phyloP scores from a whole-genome alignment of 2,113 vertebrate species.

The Carassius gibelio region DNA sequence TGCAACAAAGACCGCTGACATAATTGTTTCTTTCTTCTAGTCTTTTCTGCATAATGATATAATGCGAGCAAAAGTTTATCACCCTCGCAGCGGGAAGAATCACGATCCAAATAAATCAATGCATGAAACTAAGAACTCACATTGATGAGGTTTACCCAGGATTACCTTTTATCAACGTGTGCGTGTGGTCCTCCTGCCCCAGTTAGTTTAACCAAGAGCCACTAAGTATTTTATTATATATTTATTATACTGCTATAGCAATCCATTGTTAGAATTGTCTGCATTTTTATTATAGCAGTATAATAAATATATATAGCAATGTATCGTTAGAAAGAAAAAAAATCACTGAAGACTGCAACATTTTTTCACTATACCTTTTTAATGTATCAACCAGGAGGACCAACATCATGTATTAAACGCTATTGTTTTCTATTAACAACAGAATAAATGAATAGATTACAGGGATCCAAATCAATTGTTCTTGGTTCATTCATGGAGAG shows the following conservation, averaged over 20 bases:
- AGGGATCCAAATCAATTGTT: background rate
- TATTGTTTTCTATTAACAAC: background rate
- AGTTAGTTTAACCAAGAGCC: background rate
- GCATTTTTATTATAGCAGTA: no score
- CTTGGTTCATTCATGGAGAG: background rate
- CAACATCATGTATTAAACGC: background rate
- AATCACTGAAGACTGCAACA: background rate
- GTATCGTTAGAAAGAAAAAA: no score
- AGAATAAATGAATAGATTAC: background rate
- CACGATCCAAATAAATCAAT: conserved; percentile 17
- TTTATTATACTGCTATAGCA: background rate
- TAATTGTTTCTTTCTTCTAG: conserved; percentile 51
- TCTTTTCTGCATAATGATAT: conserved; percentile 26
- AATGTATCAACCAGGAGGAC: background rate
- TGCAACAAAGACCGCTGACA: conserved; percentile 22
- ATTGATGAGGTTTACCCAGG: conserved; percentile 39
- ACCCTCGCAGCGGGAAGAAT: conserved; percentile 10
- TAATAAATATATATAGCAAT: no score
- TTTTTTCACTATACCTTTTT: background rate
- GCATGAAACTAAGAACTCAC: background rate
- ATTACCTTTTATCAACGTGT: conserved; percentile 28
- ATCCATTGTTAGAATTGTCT: background rate
- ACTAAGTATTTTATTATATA: no score
- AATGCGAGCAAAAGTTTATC: conserved; percentile 31
- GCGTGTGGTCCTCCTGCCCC: conserved; percentile 12